These are phyloP conservation scores for Muschampia plurimacula DNA, from an alignment of 2,888 invertebrate species.

Conservation along the genomic window DNA sequence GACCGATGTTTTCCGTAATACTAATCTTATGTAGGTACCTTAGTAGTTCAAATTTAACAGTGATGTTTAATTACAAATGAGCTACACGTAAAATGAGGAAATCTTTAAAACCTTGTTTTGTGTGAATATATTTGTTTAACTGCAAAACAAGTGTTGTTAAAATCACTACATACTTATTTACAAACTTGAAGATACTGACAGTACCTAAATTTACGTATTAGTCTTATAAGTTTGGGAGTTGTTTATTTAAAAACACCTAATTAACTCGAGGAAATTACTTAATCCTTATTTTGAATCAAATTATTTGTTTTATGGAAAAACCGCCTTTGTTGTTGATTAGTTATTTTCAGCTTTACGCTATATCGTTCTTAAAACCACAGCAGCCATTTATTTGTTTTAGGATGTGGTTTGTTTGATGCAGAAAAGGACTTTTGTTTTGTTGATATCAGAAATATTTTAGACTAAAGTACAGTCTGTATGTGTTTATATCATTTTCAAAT, in stretches of 20 bases:
- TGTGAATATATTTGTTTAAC: neutral
- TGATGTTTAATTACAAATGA: neutral
- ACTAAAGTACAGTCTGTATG: neutral
- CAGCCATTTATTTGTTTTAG: neutral
- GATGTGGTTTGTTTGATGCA: neutral
- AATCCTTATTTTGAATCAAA: slow-evolving; percentile 14
- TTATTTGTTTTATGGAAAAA: slow-evolving; percentile 3
- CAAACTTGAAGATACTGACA: neutral
- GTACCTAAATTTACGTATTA: too few species aligned
- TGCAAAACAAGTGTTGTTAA: neutral
- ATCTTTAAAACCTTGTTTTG: slow-evolving; percentile 7
- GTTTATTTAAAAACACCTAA: neutral
- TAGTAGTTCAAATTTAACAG: too few species aligned
- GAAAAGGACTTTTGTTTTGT: too few species aligned
- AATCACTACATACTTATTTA: neutral
- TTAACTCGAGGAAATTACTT: slow-evolving; percentile 8
- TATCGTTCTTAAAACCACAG: neutral
- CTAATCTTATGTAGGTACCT: too few species aligned
- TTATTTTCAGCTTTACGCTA: slow-evolving; percentile 1
- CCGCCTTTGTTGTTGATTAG: neutral
- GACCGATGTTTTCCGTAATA: too few species aligned
- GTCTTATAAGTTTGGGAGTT: neutral
- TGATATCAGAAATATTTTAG: neutral
- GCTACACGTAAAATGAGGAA: slow-evolving; percentile 1
- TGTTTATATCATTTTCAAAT: too few species aligned